phyloP scores from a whole-genome alignment of 2,113 vertebrate species.

The Vulpes lagopus region DNA sequence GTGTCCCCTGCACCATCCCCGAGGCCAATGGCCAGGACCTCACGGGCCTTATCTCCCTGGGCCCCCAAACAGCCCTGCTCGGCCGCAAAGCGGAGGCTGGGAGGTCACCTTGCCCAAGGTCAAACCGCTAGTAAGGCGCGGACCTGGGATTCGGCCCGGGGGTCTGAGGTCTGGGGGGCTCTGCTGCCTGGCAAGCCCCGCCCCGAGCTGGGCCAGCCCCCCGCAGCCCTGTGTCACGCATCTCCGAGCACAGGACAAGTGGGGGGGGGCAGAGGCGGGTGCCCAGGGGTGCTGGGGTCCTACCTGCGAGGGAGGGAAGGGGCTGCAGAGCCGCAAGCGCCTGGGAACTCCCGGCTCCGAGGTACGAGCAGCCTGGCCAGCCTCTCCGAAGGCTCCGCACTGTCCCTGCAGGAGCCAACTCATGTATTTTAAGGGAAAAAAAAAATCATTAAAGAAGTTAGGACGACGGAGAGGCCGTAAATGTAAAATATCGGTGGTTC shows the following conservation, averaged over 20 bases:
- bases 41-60: rapidly evolving
- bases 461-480: conserved; percentile 82
- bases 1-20: too few relatives aligned
- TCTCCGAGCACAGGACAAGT: background rate
- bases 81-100: background rate
- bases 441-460: conserved; percentile 86
- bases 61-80: rapidly evolving
- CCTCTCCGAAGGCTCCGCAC: conserved; percentile 70
- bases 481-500: conserved; percentile 83
- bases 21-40: too few relatives aligned
- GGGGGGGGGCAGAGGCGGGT: background rate
- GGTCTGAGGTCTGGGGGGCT: too few relatives aligned
- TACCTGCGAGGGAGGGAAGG: background rate
- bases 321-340: background rate
- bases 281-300: background rate
- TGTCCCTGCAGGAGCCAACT: conserved; percentile 72
- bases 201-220: too few relatives aligned
- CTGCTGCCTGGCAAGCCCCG: too few relatives aligned
- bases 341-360: background rate
- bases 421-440: conserved; percentile 74
- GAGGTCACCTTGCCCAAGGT: conserved; percentile 12
- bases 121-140: background rate
- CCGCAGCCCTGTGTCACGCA: background rate
- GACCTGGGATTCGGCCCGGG: background rate
- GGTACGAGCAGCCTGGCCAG: conserved; percentile 62